A percentile compares a stretch with the other conserved stretches of the same genome.
These are phyloP conservation scores for Crematogaster levior DNA, from an alignment of 2,888 invertebrate genomes.

Conservation along the genomic window DNA sequence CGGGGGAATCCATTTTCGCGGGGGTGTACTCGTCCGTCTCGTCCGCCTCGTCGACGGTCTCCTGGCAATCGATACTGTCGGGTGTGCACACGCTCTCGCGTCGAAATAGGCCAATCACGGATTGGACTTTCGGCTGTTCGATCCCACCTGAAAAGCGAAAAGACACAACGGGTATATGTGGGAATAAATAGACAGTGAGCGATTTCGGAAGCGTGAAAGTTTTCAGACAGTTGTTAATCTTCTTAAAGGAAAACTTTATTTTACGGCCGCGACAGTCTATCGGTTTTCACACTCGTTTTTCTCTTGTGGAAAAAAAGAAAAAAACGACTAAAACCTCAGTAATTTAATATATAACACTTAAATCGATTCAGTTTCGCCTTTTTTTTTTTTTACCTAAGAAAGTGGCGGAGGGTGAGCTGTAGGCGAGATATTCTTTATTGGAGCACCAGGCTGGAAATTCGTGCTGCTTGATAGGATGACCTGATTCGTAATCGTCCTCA, in stretches of 20 bases:
- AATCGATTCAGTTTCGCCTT: background rate
- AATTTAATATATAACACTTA: background rate
- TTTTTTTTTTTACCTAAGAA: conserved; percentile 90
- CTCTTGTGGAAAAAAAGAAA: background rate
- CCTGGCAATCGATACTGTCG: conserved; percentile 86
- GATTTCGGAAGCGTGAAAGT: background rate
- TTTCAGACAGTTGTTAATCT: background rate
- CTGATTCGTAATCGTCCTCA: conserved; percentile 90
- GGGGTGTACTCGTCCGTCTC: conserved; percentile 87
- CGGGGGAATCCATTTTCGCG: conserved; percentile 85
- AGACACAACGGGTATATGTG: conserved; percentile 20
- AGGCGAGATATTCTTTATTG: conserved; percentile 96
- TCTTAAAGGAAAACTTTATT: background rate
- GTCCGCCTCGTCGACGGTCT: conserved; percentile 86
- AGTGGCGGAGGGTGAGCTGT: conserved; percentile 96
- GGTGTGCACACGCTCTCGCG: conserved; percentile 93
- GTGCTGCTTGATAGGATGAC: conserved; percentile 90
- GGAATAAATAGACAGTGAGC: background rate
- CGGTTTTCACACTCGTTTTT: background rate
- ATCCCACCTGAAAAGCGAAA: conserved; percentile 89
- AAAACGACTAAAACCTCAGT: background rate
- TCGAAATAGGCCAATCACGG: conserved; percentile 95
- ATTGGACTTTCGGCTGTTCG: conserved; percentile 94
- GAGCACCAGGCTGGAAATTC: conserved; percentile 98
- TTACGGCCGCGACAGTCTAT: background rate